A percentile compares a stretch with the other conserved stretches of the same genome.
Conservation (phyloP, 2,888 invertebrate genomes). For the Dermolepida albohirtum region DNA sequence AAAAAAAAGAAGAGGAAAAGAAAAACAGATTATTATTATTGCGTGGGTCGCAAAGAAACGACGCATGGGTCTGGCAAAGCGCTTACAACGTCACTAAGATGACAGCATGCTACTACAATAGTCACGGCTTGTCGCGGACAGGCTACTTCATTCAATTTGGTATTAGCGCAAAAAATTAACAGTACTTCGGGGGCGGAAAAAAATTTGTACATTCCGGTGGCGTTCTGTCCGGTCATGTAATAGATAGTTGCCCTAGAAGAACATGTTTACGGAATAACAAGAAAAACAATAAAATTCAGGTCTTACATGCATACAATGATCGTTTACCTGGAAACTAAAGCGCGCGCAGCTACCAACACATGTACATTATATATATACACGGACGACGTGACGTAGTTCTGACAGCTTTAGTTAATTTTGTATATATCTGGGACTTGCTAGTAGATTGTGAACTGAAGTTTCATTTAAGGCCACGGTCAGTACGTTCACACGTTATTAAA, state of each 20-base stretch:
- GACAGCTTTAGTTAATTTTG: conserved; percentile 63
- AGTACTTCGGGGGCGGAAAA: too few species aligned
- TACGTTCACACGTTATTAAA: conserved; percentile 38
- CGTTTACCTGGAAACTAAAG: conserved; percentile 48
- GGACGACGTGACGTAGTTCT: conserved; percentile 44
- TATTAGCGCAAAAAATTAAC: too few species aligned
- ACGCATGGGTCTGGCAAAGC: conserved; percentile 30
- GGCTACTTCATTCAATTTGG: too few species aligned
- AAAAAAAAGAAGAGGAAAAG: not conserved
- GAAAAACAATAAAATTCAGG: conserved; percentile 21
- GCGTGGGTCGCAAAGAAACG: conserved; percentile 8
- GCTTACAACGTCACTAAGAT: conserved; percentile 27
- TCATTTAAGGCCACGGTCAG: conserved; percentile 44
- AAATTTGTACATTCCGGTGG: too few species aligned
- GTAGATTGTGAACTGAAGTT: conserved; percentile 40
- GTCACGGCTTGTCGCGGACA: not conserved
- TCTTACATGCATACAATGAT: conserved; percentile 37
- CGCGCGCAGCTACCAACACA: conserved; percentile 48
- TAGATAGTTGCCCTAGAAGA: not conserved
- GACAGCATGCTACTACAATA: conserved; percentile 37
- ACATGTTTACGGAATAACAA: conserved; percentile 23
- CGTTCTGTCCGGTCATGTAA: too few species aligned
- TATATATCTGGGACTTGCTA: conserved; percentile 63
- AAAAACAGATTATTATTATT: not conserved
- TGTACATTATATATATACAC: conserved; percentile 46